A percentile compares a stretch with the other conserved stretches of the same genome.
These are phyloP conservation scores for Hybos culiciformis DNA, from an alignment of 2,888 invertebrate genomes.

Conservation along the genomic window DNA sequence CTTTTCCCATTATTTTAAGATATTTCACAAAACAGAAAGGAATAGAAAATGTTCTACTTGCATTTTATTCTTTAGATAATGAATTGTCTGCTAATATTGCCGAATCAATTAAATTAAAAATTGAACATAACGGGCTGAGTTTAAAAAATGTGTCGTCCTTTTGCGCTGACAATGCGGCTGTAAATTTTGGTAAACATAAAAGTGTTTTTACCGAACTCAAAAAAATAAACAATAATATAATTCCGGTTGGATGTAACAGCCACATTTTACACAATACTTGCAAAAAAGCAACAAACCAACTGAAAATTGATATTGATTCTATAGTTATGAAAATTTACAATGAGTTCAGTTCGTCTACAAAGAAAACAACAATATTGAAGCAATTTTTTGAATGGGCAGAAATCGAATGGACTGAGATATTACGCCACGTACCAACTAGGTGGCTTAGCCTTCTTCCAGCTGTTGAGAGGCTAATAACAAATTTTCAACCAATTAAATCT, in stretches of 20 bases:
- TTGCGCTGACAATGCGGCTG: constrained; percentile 4
- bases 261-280: neutral
- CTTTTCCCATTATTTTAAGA: neutral
- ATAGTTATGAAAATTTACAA: constrained; percentile 7
- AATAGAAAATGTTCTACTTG: neutral
- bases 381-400: neutral
- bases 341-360: constrained; percentile 3
- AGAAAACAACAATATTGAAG: neutral
- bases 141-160: neutral
- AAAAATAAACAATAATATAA: neutral
- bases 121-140: neutral
- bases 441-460: constrained; percentile 7
- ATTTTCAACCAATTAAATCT: constrained; percentile 7
- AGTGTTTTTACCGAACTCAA: constrained; percentile 3
- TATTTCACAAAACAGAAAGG: constrained; percentile 5
- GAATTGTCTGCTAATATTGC: neutral
- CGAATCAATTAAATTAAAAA: neutral
- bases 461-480: constrained; percentile 4
- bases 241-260: neutral
- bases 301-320: constrained; percentile 6
- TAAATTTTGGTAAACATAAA: constrained; percentile 6
- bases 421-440: constrained; percentile 3
- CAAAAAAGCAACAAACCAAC: constrained; percentile 3
- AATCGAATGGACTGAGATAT: neutral
- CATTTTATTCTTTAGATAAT: constrained; percentile 1